Conservation (phyloP, 1,140 invertebrate species). For the Paralvinella palmiformis region DNA sequence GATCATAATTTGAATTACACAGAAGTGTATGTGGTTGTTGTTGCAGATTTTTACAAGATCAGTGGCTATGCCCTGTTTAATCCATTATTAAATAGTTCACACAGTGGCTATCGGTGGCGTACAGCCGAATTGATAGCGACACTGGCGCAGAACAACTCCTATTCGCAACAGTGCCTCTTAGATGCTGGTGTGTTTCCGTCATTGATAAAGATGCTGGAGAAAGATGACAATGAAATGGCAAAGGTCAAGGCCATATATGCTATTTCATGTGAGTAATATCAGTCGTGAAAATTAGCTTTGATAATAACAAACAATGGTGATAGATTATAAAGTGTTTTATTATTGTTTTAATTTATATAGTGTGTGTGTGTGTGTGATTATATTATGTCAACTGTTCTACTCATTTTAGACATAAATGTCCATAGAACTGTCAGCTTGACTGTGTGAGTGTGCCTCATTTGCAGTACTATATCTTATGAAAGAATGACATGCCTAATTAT, state of each 20-base stretch:
- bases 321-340: no score
- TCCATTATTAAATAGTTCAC: slow-evolving; percentile 59
- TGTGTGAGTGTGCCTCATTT: no score
- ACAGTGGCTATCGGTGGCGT: slow-evolving; percentile 57
- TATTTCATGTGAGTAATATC: slow-evolving; percentile 59
- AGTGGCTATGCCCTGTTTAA: slow-evolving; percentile 67
- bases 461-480: no score
- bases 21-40: neutral
- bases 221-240: slow-evolving; percentile 56
- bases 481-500: no score
- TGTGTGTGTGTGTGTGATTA: no score
- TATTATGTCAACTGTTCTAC: no score
- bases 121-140: slow-evolving; percentile 65
- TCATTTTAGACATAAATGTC: no score
- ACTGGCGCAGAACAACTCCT: slow-evolving; percentile 72
- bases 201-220: slow-evolving; percentile 61
- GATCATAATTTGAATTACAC: no score
- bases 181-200: slow-evolving; percentile 60
- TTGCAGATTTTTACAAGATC: slow-evolving; percentile 72
- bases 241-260: slow-evolving; percentile 67
- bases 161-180: slow-evolving; percentile 62
- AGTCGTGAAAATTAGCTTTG: neutral
- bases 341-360: no score
- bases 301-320: no score
- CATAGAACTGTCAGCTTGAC: no score